Percentiles rank a stretch among this genome's conserved stretches.
phyloP scores from a whole-genome alignment of 2,888 invertebrate species.

The Ichneumoninae sp. region DNA sequence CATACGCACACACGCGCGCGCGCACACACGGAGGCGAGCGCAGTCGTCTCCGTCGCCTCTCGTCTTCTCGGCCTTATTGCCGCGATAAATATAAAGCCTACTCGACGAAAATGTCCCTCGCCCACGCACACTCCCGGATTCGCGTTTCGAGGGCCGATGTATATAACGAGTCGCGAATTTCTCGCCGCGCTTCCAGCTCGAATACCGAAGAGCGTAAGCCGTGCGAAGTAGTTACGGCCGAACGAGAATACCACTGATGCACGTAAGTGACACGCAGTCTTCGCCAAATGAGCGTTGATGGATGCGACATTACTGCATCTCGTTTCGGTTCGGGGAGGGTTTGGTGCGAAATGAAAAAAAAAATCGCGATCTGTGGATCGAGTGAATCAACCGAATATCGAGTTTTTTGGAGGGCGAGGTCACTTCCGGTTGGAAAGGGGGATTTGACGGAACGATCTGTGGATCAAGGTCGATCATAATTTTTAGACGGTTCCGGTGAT shows the following conservation, averaged over 20 bases:
- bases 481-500: too few species aligned
- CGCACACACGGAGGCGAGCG: neutral
- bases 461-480: neutral
- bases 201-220: conserved; percentile 14
- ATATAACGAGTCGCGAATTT: conserved; percentile 45
- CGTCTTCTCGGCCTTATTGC: conserved; percentile 75
- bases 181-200: neutral
- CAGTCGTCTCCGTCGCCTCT: conserved; percentile 44
- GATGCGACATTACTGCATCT: neutral
- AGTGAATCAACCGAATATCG: too few species aligned
- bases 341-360: conserved; percentile 26
- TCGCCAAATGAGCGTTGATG: neutral
- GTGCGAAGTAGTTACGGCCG: conserved; percentile 6
- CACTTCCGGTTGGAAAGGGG: too few species aligned
- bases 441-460: neutral
- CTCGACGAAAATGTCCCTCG: conserved; percentile 67
- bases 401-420: too few species aligned
- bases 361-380: neutral
- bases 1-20: neutral
- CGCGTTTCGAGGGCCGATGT: conserved; percentile 27
- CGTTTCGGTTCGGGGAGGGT: conserved; percentile 10
- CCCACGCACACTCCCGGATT: conserved; percentile 54
- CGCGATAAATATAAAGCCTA: conserved; percentile 80
- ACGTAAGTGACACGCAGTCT: conserved; percentile 37
- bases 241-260: conserved; percentile 36